phyloP scores from a whole-genome alignment of 1,140 invertebrate genomes.

The Pristionchus pacificus region DNA sequence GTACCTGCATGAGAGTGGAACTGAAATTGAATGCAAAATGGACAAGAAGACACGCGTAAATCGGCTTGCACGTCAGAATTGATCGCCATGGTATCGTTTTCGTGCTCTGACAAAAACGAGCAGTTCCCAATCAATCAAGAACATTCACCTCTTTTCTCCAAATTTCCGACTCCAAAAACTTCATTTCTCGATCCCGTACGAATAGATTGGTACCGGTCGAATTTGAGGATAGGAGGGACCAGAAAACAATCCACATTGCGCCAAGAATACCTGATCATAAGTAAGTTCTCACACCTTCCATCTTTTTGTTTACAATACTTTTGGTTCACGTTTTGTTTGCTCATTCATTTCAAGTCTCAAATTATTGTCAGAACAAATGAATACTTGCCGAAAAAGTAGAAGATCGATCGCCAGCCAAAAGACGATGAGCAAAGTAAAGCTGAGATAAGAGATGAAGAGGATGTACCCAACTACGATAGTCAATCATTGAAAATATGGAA shows the following conservation, averaged over 20 bases:
- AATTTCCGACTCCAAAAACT: not conserved
- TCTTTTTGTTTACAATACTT: too few species aligned
- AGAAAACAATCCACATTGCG: not conserved
- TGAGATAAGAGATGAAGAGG: not conserved
- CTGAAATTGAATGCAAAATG: not conserved
- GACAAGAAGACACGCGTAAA: not conserved
- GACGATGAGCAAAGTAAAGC: not conserved
- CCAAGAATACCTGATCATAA: not conserved
- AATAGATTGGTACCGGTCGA: not conserved
- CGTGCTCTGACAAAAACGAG: not conserved
- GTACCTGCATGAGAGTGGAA: not conserved
- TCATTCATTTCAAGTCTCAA: too few species aligned
- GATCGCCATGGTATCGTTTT: not conserved
- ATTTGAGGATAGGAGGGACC: not conserved
- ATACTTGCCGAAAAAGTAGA: not conserved
- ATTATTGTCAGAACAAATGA: too few species aligned
- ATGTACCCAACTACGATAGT: not conserved
- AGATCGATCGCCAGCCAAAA: not conserved
- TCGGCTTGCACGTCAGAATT: not conserved
- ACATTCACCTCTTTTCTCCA: not conserved
- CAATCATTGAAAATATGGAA: not conserved
- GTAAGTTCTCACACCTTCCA: not conserved
- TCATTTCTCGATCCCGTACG: not conserved
- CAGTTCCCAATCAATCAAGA: too few species aligned
- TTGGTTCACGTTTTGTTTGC: too few species aligned